Percentiles rank a stretch among this genome's conserved stretches.
Conservation (phyloP, 2,888 invertebrate genomes). For the Schizotus pectinicornis region DNA sequence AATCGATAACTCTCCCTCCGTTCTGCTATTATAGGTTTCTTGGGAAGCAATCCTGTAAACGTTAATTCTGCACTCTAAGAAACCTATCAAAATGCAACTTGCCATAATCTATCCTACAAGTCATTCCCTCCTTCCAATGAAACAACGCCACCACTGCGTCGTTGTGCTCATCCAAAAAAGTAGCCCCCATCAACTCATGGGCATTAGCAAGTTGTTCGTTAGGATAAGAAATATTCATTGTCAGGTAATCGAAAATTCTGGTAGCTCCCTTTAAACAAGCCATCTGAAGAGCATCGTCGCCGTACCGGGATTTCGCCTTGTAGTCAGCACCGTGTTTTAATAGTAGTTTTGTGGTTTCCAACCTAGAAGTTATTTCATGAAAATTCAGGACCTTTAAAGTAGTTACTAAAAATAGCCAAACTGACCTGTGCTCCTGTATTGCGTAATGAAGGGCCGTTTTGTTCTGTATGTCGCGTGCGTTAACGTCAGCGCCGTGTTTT, state of each 20-base stretch:
- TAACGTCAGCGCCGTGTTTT: slow-evolving; percentile 79
- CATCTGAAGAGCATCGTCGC: slow-evolving; percentile 88
- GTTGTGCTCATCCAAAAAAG: slow-evolving; percentile 87
- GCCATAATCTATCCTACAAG: slow-evolving; percentile 62
- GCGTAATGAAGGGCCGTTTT: slow-evolving; percentile 94
- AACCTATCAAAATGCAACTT: slow-evolving; percentile 10
- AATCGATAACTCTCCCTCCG: slow-evolving; percentile 69
- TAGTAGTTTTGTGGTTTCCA: slow-evolving; percentile 83
- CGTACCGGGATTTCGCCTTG: slow-evolving; percentile 75
- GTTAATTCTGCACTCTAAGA: slow-evolving; percentile 7
- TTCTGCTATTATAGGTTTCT: slow-evolving; percentile 61
- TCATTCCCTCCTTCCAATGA: slow-evolving; percentile 82
- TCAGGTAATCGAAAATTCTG: slow-evolving; percentile 74
- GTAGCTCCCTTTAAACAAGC: slow-evolving; percentile 82
- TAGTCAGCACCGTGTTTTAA: slow-evolving; percentile 83
- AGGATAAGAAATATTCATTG: slow-evolving; percentile 66
- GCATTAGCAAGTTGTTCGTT: slow-evolving; percentile 80
- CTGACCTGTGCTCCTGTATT: slow-evolving; percentile 77
- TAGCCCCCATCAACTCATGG: slow-evolving; percentile 86
- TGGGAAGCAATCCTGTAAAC: slow-evolving; percentile 54
- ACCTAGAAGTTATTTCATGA: slow-evolving; percentile 53
- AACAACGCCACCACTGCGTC: slow-evolving; percentile 73
- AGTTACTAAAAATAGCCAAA: too few species aligned
- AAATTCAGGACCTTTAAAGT: too few species aligned
- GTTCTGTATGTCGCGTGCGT: slow-evolving; percentile 87